These are phyloP conservation scores for Drosophila sproati DNA, from an alignment of 1,140 invertebrate species.

Conservation along the genomic window DNA sequence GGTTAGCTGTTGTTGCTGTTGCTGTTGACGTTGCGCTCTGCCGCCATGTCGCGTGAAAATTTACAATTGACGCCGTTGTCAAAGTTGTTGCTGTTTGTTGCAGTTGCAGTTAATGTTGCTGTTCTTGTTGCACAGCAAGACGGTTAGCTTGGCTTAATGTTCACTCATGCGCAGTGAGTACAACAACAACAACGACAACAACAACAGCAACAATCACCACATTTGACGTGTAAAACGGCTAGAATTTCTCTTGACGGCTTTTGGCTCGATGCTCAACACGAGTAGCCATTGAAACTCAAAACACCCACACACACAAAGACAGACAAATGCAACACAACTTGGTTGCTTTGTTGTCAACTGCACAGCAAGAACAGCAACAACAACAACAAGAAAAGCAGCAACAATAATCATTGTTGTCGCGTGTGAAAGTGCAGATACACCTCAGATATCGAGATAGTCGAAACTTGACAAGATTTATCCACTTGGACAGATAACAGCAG, in stretches of 20 bases:
- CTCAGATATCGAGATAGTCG: conserved; percentile 21
- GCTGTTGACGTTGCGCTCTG: conserved; percentile 35
- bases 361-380: conserved; percentile 37
- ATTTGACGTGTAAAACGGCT: conserved; percentile 76
- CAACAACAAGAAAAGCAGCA: conserved; percentile 14
- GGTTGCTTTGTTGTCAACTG: no score
- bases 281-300: conserved; percentile 78
- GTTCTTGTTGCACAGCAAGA: conserved; percentile 35
- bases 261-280: conserved; percentile 70
- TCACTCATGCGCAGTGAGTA: conserved; percentile 78
- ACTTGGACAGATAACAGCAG: neutral
- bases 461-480: conserved; percentile 4
- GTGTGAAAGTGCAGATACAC: conserved; percentile 39
- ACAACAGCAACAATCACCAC: conserved; percentile 38
- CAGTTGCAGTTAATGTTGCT: conserved; percentile 21
- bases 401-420: conserved; percentile 22
- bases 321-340: conserved; percentile 17
- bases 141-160: conserved; percentile 61
- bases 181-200: conserved; percentile 38
- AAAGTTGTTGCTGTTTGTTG: conserved; percentile 31
- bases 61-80: conserved; percentile 69
- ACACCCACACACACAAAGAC: conserved; percentile 47
- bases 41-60: conserved; percentile 74
- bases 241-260: conserved; percentile 70
- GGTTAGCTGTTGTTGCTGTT: conserved; percentile 18